These are phyloP conservation scores for Brachyopa scutellaris DNA, from an alignment of 2,888 invertebrate species.

Conservation along the genomic window DNA sequence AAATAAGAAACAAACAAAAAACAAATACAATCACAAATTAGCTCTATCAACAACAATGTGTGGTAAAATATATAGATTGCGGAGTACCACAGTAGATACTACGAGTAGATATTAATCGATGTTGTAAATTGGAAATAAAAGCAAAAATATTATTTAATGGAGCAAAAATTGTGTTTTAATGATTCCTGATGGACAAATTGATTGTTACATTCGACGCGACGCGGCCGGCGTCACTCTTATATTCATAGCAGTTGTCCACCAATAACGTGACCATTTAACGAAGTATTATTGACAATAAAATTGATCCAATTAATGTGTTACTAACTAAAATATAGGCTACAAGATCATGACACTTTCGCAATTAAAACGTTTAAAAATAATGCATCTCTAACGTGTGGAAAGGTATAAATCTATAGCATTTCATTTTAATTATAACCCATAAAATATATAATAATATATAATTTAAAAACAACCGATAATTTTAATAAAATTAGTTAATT, in stretches of 20 bases:
- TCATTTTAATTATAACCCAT: too few species aligned
- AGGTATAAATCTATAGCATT: too few species aligned
- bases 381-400: too few species aligned
- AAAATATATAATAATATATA: too few species aligned
- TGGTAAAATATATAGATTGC: not conserved
- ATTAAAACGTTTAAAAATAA: too few species aligned
- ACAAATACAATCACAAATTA: too few species aligned
- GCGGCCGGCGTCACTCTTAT: not conserved
- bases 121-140: conserved; percentile 22
- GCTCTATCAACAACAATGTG: not conserved
- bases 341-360: conserved; percentile 60
- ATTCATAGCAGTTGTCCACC: not conserved
- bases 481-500: too few species aligned
- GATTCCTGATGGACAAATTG: conserved; percentile 68
- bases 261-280: conserved; percentile 52
- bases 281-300: conserved; percentile 54
- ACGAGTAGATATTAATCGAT: too few species aligned
- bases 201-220: conserved; percentile 49
- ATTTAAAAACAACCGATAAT: too few species aligned
- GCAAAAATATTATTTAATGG: conserved; percentile 8
- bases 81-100: not conserved
- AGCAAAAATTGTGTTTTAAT: conserved; percentile 49
- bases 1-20: not conserved
- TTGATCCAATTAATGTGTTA: conserved; percentile 62
- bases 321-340: conserved; percentile 47